Evolutionary conservation across 1,140 invertebrate species (phyloP).

Genomic region (Pseudomyrmex concolor): DNA sequence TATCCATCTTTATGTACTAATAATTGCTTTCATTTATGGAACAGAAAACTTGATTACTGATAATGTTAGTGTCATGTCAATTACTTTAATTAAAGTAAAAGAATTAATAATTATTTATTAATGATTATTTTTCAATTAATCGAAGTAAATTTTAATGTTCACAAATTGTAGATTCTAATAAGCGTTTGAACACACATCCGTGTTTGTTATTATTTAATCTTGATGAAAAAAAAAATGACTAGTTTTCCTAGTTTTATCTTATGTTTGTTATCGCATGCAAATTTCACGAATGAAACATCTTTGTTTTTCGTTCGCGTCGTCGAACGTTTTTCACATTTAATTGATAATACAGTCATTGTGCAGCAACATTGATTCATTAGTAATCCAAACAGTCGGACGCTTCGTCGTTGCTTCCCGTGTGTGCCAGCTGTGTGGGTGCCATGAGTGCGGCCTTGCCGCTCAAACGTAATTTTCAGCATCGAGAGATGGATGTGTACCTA

Average conservation of each 20-base stretch:
- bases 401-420: conserved; percentile 18
- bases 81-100: too few relatives aligned
- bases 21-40: neutral
- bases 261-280: neutral
- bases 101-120: too few relatives aligned
- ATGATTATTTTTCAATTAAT: too few relatives aligned
- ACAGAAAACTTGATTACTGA: neutral
- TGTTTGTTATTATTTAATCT: too few relatives aligned
- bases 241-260: neutral
- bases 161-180: too few relatives aligned
- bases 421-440: neutral
- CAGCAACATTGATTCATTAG: conserved; percentile 41
- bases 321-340: conserved; percentile 22
- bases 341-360: conserved; percentile 46
- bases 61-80: neutral
- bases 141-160: too few relatives aligned
- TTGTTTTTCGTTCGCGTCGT: neutral
- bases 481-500: conserved; percentile 24
- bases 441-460: conserved; percentile 11
- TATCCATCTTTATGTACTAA: neutral
- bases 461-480: conserved; percentile 52
- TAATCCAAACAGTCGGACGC: conserved; percentile 49
- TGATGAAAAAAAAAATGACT: neutral
- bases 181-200: too few relatives aligned
- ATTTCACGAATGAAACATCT: neutral